These are phyloP conservation scores for Spizaetus ornatus DNA, from an alignment of 2,113 vertebrate species.

Conservation along the genomic window DNA sequence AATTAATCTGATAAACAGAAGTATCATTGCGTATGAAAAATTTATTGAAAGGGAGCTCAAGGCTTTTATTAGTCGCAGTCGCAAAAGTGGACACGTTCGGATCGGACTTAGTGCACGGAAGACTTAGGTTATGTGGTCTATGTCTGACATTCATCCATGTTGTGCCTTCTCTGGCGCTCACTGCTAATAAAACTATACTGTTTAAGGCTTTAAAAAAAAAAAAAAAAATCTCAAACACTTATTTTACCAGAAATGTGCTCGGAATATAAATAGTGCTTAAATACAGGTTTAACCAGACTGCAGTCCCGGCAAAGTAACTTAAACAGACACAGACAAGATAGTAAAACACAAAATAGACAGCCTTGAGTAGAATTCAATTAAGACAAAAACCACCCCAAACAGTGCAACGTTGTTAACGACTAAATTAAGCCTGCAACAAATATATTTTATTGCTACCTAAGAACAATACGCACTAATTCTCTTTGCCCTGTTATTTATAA, in stretches of 20 bases:
- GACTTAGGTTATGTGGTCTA: slow-evolving; percentile 36
- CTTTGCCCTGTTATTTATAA: slow-evolving; percentile 59
- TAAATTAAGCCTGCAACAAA: slow-evolving; percentile 70
- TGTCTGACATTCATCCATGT: slow-evolving; percentile 54
- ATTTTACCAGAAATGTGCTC: slow-evolving; percentile 54
- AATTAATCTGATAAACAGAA: slow-evolving; percentile 77
- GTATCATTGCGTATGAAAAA: slow-evolving; percentile 69
- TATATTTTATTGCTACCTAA: slow-evolving; percentile 49
- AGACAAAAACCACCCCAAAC: slow-evolving; percentile 56
- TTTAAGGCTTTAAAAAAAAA: slow-evolving; percentile 46
- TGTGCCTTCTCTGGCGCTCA: slow-evolving; percentile 42
- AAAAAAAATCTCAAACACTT: slow-evolving; percentile 16
- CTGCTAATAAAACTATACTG: slow-evolving; percentile 53
- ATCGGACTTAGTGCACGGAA: not conserved
- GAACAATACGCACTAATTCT: slow-evolving; percentile 36
- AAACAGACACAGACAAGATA: slow-evolving; percentile 58
- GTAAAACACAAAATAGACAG: slow-evolving; percentile 66
- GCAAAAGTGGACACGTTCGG: slow-evolving; percentile 36
- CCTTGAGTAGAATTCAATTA: slow-evolving; percentile 68
- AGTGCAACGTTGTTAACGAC: slow-evolving; percentile 24
- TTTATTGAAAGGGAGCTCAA: slow-evolving; percentile 55
- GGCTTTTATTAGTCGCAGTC: slow-evolving; percentile 49
- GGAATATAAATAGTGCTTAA: slow-evolving; percentile 57
- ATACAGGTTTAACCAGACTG: slow-evolving; percentile 67
- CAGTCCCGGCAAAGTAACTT: slow-evolving; percentile 73